Evolutionary conservation across 2,113 vertebrate species (phyloP).

Genomic region (Gallinago paraguaiae): DNA sequence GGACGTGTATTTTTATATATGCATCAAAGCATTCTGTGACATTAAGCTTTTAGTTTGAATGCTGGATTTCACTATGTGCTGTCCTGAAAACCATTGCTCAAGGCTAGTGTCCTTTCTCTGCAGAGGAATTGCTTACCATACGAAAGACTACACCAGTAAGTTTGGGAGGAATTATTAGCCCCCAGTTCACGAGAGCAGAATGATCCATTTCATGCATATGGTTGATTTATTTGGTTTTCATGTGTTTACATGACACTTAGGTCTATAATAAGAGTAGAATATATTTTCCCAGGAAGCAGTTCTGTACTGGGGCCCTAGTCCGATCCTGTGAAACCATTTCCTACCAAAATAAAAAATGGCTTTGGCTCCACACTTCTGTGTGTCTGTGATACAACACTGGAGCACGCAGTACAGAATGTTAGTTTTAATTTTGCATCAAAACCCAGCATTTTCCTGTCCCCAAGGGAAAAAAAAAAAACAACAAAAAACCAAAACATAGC

Average conservation of each 20-base stretch:
- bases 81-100: not conserved
- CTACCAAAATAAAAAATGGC: not conserved
- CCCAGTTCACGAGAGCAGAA: not conserved
- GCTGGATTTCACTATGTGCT: not conserved
- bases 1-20: not conserved
- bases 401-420: not conserved
- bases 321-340: conserved; percentile 18
- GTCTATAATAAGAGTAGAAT: conserved; percentile 23
- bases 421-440: conserved; percentile 6
- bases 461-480: not conserved
- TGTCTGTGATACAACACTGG: not conserved
- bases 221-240: conserved; percentile 26
- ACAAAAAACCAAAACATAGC: not conserved
- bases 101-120: not conserved
- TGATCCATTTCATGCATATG: not conserved
- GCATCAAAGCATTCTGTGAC: not conserved
- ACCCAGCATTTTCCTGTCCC: not conserved
- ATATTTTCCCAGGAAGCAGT: conserved; percentile 33
- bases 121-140: not conserved
- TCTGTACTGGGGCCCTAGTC: not conserved
- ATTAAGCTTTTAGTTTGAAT: not conserved
- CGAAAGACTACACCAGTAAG: not conserved
- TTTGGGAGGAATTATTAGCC: not conserved
- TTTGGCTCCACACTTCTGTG: conserved; percentile 5
- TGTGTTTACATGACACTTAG: conserved; percentile 26